Percentiles rank a stretch among this genome's conserved stretches.
Evolutionary conservation across 2,113 vertebrate genomes (phyloP).

Genomic region (Parotia lawesii): DNA sequence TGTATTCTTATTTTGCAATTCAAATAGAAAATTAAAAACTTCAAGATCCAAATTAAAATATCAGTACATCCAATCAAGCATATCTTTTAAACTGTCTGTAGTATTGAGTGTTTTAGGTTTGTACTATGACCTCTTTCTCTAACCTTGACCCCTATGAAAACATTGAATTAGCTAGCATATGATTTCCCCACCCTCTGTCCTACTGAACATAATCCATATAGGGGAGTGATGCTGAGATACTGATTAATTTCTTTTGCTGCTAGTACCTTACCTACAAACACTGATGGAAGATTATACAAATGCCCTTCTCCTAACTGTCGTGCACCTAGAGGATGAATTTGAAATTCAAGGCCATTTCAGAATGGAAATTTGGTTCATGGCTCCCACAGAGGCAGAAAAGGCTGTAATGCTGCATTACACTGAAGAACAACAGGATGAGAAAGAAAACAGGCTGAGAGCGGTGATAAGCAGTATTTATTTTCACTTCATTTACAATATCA

Average conservation of each 20-base stretch:
- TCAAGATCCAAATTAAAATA: slow-evolving; percentile 8
- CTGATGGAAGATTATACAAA: background rate
- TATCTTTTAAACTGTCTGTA: slow-evolving; percentile 27
- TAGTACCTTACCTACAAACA: background rate
- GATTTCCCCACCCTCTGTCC: background rate
- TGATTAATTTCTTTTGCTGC: slow-evolving; percentile 2
- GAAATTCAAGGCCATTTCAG: background rate
- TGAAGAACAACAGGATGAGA: background rate
- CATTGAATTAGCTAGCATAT: background rate
- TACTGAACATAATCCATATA: background rate
- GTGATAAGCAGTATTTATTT: slow-evolving; percentile 55
- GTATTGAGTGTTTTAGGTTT: slow-evolving; percentile 17
- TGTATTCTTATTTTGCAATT: slow-evolving; percentile 16
- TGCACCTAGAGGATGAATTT: background rate
- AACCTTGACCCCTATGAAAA: background rate
- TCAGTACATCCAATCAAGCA: slow-evolving; percentile 13
- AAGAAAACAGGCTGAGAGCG: background rate
- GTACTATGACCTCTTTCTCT: background rate
- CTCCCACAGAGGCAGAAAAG: background rate
- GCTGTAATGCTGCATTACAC: background rate
- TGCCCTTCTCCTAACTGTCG: background rate
- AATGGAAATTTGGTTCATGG: background rate
- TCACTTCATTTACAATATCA: slow-evolving; percentile 22
- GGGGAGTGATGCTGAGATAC: background rate
- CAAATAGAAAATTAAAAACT: slow-evolving; percentile 11